Evolutionary conservation across 2,797 vertebrate genomes (phyloP).

Genomic region (Crocodylus rhombifer): DNA sequence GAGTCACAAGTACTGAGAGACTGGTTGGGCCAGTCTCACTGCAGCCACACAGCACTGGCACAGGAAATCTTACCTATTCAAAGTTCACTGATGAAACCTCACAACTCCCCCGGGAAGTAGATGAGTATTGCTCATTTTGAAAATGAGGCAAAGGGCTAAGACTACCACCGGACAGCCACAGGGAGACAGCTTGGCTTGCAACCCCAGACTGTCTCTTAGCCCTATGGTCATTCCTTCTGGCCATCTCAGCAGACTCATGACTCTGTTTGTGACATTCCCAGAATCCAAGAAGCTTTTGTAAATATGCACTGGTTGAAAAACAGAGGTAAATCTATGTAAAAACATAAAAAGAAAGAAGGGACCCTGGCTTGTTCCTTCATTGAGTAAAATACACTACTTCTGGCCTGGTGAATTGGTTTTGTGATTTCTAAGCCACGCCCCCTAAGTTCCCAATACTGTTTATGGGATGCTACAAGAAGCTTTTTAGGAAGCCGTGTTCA

Average conservation of each 20-base stretch:
- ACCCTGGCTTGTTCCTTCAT: background rate
- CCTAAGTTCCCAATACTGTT: background rate
- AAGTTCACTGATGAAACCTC: conserved; percentile 37
- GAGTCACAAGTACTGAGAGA: conserved; percentile 33
- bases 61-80: conserved; percentile 26
- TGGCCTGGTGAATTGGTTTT: background rate
- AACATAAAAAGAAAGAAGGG: conserved; percentile 17
- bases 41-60: background rate
- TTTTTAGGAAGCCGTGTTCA: conserved; percentile 43
- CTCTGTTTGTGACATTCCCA: conserved; percentile 23
- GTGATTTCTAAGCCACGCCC: background rate
- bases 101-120: conserved; percentile 67
- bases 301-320: background rate
- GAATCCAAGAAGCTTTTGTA: conserved; percentile 15
- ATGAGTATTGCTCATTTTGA: conserved; percentile 53
- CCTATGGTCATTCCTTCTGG: background rate
- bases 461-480: conserved; percentile 2
- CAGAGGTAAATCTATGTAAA: background rate
- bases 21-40: background rate
- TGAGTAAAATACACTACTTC: background rate
- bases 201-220: background rate
- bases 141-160: conserved; percentile 19
- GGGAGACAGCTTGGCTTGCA: background rate
- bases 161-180: conserved; percentile 31
- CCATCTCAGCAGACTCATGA: background rate